These are phyloP conservation scores for Drosophila paracracens DNA, from an alignment of 2,888 invertebrate genomes.

Conservation along the genomic window DNA sequence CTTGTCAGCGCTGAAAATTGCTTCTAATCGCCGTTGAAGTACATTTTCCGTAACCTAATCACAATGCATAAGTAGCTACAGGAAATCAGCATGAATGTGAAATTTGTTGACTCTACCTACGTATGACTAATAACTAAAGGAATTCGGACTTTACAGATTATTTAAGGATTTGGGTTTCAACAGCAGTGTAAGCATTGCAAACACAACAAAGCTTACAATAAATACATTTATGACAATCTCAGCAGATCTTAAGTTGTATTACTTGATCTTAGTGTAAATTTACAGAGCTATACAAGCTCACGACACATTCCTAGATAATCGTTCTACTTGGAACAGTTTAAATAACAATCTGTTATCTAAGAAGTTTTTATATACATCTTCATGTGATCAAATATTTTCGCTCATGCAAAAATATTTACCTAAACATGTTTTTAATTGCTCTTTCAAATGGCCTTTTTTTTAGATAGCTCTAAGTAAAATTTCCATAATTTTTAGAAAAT, in stretches of 20 bases:
- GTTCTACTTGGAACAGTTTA: not conserved
- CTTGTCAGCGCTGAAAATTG: constrained; percentile 69
- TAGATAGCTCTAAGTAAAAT: not conserved
- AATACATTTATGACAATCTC: constrained; percentile 9
- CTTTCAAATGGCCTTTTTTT: not conserved
- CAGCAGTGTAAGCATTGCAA: constrained; percentile 7
- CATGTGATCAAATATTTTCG: constrained; percentile 8
- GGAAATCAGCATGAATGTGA: constrained; percentile 47
- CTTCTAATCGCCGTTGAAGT: constrained; percentile 43
- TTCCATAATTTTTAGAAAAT: not conserved
- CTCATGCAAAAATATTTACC: constrained; percentile 10
- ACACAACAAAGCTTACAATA: constrained; percentile 10
- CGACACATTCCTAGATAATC: not conserved
- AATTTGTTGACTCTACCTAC: constrained; percentile 9
- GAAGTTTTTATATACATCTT: not conserved
- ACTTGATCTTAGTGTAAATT: constrained; percentile 9
- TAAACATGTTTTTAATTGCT: not conserved
- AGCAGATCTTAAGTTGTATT: constrained; percentile 7
- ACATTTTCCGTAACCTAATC: constrained; percentile 42
- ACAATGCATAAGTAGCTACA: constrained; percentile 18
- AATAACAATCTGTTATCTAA: constrained; percentile 3
- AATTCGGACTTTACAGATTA: constrained; percentile 6
- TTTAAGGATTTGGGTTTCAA: not conserved
- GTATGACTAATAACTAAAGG: constrained; percentile 32
- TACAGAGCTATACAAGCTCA: constrained; percentile 1